These are phyloP conservation scores for Paradisaea rubra DNA, from an alignment of 2,113 vertebrate species.

Conservation along the genomic window DNA sequence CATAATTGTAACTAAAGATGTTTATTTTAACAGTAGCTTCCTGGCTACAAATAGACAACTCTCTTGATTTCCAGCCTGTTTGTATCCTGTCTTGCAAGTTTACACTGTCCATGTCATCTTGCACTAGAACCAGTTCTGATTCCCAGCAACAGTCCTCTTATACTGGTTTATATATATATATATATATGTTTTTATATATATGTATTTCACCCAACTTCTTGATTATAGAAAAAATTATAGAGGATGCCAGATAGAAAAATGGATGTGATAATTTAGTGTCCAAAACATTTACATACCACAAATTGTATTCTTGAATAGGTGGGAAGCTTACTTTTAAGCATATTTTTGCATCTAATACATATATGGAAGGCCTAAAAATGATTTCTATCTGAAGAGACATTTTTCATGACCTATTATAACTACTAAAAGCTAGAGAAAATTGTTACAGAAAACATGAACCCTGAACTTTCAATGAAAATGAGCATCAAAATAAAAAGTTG, in stretches of 20 bases:
- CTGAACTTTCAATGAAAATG: background rate
- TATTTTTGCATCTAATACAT: background rate
- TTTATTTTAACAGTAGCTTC: background rate
- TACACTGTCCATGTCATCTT: background rate
- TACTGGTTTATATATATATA: background rate
- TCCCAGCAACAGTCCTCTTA: background rate
- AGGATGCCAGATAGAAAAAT: background rate
- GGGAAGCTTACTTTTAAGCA: background rate
- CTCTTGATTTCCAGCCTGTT: background rate
- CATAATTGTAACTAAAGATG: background rate
- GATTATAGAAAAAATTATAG: background rate
- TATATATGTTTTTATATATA: too few species aligned
- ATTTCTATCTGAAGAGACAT: background rate
- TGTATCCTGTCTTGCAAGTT: background rate
- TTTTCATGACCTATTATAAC: background rate
- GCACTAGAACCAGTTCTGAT: background rate
- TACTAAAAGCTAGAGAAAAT: background rate
- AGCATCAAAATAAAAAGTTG: background rate
- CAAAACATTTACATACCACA: background rate
- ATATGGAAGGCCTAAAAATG: background rate
- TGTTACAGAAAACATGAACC: background rate
- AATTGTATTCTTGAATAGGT: background rate
- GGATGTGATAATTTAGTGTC: background rate
- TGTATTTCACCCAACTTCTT: background rate
- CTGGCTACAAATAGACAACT: background rate